These are phyloP conservation scores for Allacma fusca DNA, from an alignment of 2,888 invertebrate genomes.

Conservation along the genomic window DNA sequence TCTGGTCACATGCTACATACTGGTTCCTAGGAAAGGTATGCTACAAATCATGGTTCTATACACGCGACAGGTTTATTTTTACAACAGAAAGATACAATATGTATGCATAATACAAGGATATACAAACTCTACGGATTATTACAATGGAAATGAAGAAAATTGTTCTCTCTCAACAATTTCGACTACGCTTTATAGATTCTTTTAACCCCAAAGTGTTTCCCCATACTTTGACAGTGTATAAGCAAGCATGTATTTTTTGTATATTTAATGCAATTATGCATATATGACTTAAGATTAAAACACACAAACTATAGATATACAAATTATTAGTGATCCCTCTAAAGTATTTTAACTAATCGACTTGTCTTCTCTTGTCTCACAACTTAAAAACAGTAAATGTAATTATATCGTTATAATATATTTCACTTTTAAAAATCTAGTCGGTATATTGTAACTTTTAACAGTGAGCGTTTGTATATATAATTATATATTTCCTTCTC, in stretches of 20 bases:
- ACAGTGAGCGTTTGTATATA: slow-evolving; percentile 28
- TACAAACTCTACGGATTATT: background rate
- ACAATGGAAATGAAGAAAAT: too few species aligned
- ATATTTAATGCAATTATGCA: slow-evolving; percentile 3
- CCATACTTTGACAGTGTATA: slow-evolving; percentile 12
- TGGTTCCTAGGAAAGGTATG: background rate
- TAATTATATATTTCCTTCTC: background rate
- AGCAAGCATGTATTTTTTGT: slow-evolving; percentile 16
- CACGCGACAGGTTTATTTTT: background rate
- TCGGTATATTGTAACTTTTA: slow-evolving; percentile 3
- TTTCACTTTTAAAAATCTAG: slow-evolving; percentile 20
- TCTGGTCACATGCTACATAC: slow-evolving; percentile 14
- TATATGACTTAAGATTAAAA: slow-evolving; percentile 16
- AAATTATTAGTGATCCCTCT: slow-evolving; percentile 16
- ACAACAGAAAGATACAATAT: background rate
- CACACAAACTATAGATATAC: slow-evolving; percentile 16
- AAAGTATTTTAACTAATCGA: slow-evolving; percentile 16
- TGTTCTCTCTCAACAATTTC: slow-evolving; percentile 2
- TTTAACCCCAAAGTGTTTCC: background rate
- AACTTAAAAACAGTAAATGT: slow-evolving; percentile 1
- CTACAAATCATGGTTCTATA: slow-evolving; percentile 1
- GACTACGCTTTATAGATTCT: background rate
- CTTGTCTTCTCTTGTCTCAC: slow-evolving; percentile 9
- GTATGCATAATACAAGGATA: background rate
- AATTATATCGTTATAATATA: background rate